Evolutionary conservation across 2,797 vertebrate species (phyloP), one percentile per base, ranked within the genome.

Genomic region (Pteronotus mesoamericanus): DNA sequence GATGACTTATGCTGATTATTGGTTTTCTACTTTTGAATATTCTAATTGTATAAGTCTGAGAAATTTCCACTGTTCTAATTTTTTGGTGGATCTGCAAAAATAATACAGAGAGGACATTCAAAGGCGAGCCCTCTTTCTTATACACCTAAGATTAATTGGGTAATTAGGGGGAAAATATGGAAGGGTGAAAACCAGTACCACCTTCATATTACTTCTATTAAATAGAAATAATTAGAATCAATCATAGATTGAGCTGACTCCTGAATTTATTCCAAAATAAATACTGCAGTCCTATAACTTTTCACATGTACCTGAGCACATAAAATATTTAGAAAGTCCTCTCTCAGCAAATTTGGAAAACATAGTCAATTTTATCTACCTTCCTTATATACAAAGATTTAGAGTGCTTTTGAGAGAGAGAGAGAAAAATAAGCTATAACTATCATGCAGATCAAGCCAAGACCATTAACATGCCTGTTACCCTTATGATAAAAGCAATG

Each of bases 301-400:
- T 79, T 86, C 53, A 74, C 37, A 8, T 59, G 29, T 64, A 87
- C 22, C 19, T 84, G 46, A 96, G 22, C 19, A 48, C 51, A 97
- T 86, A 71, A 97, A 95, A 91, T 91, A 95, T 94, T 95, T 91
- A 94, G 85, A 94, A 94, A 97, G 69, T 86, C 61, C 66, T 91
- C 64, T 79, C 83, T 95, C 95, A 95, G 96, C 94, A 95, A 93
- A 96, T 89, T 80, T 84, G 10, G 51, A 92, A 96, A 92, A 74
- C 24, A 34, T 29, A 48, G 51, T 97, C 94, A 91, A 74, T 96
- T 96, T 95, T 95, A 91, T 92, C 92, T 94, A 69, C 44, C n/a
- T 95, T 91, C 84, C 88, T 94, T 91, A 88, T 68, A 61, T 94
- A 66, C 42, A 84, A 95, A 96, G 88, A 96, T 98, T 97, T 96